These are phyloP conservation scores for Psix sp. DNA, from an alignment of 1,140 invertebrate genomes.

Conservation along the genomic window DNA sequence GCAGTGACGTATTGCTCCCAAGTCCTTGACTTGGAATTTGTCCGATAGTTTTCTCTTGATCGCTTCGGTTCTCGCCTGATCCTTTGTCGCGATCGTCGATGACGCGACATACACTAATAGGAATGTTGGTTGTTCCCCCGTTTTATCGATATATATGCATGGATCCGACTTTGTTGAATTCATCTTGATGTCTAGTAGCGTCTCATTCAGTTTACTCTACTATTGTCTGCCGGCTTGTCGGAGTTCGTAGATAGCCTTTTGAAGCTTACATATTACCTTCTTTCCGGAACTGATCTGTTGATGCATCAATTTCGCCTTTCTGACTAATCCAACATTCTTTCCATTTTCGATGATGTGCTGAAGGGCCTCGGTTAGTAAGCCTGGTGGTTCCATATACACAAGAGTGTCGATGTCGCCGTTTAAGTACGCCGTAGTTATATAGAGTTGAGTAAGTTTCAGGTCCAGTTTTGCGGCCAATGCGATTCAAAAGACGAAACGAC, in stretches of 20 bases:
- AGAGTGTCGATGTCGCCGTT: constrained; percentile 60
- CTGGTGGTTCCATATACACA: constrained; percentile 62
- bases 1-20: no score
- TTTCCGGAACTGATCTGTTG: background rate
- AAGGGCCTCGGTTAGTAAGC: background rate
- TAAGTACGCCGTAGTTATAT: constrained; percentile 53
- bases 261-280: constrained; percentile 3
- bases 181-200: background rate
- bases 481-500: constrained; percentile 15
- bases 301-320: no score
- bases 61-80: background rate
- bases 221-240: constrained; percentile 13
- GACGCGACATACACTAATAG: constrained; percentile 15
- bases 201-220: background rate
- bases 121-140: background rate
- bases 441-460: constrained; percentile 14
- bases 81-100: constrained; percentile 11
- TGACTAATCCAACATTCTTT: no score
- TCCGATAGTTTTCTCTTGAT: no score
- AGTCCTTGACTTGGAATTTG: no score
- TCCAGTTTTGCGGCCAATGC: constrained; percentile 9
- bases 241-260: constrained; percentile 10
- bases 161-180: constrained; percentile 4
- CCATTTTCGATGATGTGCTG: background rate
- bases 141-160: constrained; percentile 10